These are phyloP conservation scores for Cerceris ruficornis DNA, from an alignment of 2,888 invertebrate species.

Conservation along the genomic window DNA sequence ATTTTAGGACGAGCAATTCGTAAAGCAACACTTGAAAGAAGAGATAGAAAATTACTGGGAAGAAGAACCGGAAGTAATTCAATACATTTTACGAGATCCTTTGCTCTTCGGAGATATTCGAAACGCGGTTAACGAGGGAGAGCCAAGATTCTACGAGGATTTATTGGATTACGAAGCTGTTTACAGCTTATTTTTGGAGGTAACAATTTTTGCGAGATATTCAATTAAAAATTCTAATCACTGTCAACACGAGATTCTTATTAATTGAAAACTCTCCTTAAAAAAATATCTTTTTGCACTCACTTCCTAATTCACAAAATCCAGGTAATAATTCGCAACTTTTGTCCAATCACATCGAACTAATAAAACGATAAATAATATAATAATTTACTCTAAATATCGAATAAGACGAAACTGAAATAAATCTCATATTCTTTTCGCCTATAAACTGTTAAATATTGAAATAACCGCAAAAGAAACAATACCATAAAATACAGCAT, in stretches of 20 bases:
- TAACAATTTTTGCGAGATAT: constrained; percentile 73
- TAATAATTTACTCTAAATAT: too few species aligned
- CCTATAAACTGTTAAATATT: too few species aligned
- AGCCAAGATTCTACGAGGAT: constrained; percentile 93
- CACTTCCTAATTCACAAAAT: too few species aligned
- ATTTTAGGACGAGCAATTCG: constrained; percentile 86
- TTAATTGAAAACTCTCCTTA: not conserved
- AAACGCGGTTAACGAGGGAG: constrained; percentile 91
- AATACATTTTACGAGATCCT: constrained; percentile 91
- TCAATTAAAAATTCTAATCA: too few species aligned
- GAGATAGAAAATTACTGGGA: constrained; percentile 85
- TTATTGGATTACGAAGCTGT: constrained; percentile 94
- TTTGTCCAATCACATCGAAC: not conserved
- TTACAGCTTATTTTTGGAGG: constrained; percentile 94
- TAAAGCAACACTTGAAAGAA: constrained; percentile 84
- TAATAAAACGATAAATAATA: not conserved
- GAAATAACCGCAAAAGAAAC: too few species aligned
- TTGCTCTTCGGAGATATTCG: constrained; percentile 94
- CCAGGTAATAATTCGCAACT: too few species aligned
- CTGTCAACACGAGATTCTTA: not conserved
- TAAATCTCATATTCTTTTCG: not conserved
- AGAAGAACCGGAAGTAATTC: constrained; percentile 82
- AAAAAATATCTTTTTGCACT: not conserved
- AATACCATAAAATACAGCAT: too few species aligned
- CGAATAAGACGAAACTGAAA: not conserved